Evolutionary conservation across 2,888 invertebrate genomes (phyloP).

Genomic region (Xanthostigma xanthostigma): DNA sequence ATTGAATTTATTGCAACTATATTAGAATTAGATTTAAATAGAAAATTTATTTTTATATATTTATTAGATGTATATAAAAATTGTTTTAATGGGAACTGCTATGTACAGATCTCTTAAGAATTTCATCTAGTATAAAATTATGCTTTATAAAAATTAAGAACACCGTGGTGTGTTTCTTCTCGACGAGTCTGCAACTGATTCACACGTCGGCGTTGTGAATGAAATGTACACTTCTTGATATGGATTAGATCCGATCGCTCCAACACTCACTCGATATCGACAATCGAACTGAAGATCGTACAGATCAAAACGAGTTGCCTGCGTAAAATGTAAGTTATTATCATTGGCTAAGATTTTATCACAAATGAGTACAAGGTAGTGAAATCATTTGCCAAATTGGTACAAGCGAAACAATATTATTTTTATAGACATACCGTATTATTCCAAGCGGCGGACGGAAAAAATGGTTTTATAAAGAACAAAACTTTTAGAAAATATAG

Average conservation of each 20-base stretch:
- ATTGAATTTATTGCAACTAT: too few relatives aligned
- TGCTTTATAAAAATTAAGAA: neutral
- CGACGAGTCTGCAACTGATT: conserved; percentile 13
- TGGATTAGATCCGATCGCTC: conserved; percentile 23
- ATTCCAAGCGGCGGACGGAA: too few relatives aligned
- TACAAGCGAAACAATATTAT: neutral
- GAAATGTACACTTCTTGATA: conserved; percentile 32
- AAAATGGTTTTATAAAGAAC: too few relatives aligned
- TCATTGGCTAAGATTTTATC: neutral
- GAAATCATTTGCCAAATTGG: neutral
- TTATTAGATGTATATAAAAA: too few relatives aligned
- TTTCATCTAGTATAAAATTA: too few relatives aligned
- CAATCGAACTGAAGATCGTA: conserved; percentile 41
- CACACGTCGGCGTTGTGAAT: conserved; percentile 37
- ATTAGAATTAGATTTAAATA: too few relatives aligned
- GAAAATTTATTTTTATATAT: too few relatives aligned
- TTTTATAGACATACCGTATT: too few relatives aligned
- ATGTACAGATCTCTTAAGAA: too few relatives aligned
- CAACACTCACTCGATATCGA: conserved; percentile 38
- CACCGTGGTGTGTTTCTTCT: conserved; percentile 8
- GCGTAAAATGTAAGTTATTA: conserved; percentile 9
- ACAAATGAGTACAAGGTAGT: neutral
- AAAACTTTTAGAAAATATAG: too few relatives aligned
- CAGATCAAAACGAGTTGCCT: conserved; percentile 39
- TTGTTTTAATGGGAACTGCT: too few relatives aligned